Evolutionary conservation across 2,797 vertebrate species (phyloP).

Genomic region (Cephalopachus bancanus): DNA sequence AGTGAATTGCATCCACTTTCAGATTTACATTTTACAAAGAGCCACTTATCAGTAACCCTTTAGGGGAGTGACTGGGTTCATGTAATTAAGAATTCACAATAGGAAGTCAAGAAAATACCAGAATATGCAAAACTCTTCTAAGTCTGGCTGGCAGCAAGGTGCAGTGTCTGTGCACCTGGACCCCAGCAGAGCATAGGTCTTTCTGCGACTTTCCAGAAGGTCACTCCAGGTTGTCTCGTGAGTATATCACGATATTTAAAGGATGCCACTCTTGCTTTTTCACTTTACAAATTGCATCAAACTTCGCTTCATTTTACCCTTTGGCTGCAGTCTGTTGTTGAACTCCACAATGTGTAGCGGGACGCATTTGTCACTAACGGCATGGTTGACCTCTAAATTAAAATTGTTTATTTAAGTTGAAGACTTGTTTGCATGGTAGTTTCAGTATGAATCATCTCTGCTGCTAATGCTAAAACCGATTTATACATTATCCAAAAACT

Average conservation of each 20-base stretch:
- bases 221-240: background rate
- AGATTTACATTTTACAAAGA: background rate
- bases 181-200: rapidly evolving
- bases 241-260: background rate
- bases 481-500: background rate
- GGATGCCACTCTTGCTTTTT: background rate
- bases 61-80: background rate
- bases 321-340: background rate
- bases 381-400: background rate
- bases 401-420: background rate
- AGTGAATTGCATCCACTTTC: background rate
- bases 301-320: background rate
- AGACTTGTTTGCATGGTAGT: background rate
- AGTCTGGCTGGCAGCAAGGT: rapidly evolving
- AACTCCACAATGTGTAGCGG: rapidly evolving
- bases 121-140: background rate
- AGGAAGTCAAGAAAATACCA: background rate
- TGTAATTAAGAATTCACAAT: background rate
- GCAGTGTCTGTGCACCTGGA: rapidly evolving
- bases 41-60: background rate
- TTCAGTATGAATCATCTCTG: background rate
- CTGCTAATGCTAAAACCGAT: background rate
- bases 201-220: background rate
- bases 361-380: background rate
- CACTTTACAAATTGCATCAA: background rate